Percentiles rank a stretch among this genome's conserved stretches.
phyloP scores from a whole-genome alignment of 2,113 vertebrate genomes.

The Alethe diademata region DNA sequence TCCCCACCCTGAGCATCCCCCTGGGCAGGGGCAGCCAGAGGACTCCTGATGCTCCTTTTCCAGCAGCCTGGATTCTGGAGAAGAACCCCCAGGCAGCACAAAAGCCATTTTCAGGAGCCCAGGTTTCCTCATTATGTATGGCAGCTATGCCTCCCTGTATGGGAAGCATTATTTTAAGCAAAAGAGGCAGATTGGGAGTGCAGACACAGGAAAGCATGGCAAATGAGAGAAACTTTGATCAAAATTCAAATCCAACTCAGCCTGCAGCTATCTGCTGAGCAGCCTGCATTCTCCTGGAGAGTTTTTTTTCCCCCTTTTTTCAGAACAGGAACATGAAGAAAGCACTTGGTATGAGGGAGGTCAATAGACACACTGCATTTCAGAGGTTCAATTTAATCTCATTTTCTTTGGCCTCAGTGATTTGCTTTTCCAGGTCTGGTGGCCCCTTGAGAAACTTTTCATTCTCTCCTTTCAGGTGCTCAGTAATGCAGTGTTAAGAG shows the following conservation, averaged over 20 bases:
- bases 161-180: slow-evolving; percentile 44
- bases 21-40: neutral
- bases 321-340: neutral
- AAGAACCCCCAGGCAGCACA: neutral
- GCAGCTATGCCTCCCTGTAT: rapidly evolving
- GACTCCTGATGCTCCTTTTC: neutral
- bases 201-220: slow-evolving; percentile 43
- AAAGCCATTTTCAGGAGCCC: rapidly evolving
- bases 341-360: neutral
- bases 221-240: slow-evolving; percentile 60
- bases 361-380: neutral
- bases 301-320: neutral
- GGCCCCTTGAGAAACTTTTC: neutral
- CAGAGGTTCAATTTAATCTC: slow-evolving; percentile 23
- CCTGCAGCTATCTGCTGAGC: slow-evolving; percentile 39
- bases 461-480: slow-evolving; percentile 41
- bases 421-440: neutral
- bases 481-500: neutral
- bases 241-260: slow-evolving; percentile 53
- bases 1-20: neutral
- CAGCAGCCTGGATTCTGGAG: neutral
- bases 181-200: slow-evolving; percentile 38
- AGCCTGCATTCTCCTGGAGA: neutral
- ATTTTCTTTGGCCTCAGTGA: slow-evolving; percentile 15
- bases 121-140: neutral